These are phyloP conservation scores for Rhopalosiphum maidis DNA, from an alignment of 1,140 invertebrate species.

Conservation along the genomic window DNA sequence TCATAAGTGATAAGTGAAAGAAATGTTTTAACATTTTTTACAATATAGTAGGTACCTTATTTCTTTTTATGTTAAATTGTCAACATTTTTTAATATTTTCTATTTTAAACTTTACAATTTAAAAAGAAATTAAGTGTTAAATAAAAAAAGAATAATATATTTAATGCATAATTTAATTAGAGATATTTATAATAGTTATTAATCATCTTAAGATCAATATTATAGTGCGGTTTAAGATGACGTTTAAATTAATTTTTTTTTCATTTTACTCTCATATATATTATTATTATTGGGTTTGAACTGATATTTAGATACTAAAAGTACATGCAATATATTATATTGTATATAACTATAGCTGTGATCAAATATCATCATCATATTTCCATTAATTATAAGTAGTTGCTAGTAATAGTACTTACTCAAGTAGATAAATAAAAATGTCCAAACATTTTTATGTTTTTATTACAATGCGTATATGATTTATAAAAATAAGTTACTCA, in stretches of 20 bases:
- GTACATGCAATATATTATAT: not conserved
- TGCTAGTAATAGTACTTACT: not conserved
- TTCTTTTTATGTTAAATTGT: not conserved
- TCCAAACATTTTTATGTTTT: not conserved
- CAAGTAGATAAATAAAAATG: slow-evolving; percentile 12
- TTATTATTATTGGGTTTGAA: not conserved
- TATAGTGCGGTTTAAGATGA: not conserved
- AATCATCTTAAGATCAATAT: not conserved
- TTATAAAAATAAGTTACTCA: not conserved
- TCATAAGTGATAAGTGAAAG: not conserved
- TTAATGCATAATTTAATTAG: not conserved
- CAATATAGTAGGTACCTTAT: not conserved
- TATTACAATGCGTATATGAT: not conserved
- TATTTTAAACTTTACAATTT: not conserved
- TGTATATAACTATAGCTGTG: not conserved
- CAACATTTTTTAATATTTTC: not conserved
- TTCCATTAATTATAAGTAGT: slow-evolving; percentile 3
- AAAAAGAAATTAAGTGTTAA: not conserved
- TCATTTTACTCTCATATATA: not conserved
- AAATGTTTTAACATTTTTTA: not conserved
- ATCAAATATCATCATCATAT: slow-evolving; percentile 34
- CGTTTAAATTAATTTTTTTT: not conserved
- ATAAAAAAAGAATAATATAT: not conserved
- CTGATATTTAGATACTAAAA: slow-evolving; percentile 2
- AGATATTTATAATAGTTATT: not conserved